Evolutionary conservation across 1,140 invertebrate genomes (phyloP), one percentile per base, ranked within the genome.

Genomic region (Drosophila pruinosa): DNA sequence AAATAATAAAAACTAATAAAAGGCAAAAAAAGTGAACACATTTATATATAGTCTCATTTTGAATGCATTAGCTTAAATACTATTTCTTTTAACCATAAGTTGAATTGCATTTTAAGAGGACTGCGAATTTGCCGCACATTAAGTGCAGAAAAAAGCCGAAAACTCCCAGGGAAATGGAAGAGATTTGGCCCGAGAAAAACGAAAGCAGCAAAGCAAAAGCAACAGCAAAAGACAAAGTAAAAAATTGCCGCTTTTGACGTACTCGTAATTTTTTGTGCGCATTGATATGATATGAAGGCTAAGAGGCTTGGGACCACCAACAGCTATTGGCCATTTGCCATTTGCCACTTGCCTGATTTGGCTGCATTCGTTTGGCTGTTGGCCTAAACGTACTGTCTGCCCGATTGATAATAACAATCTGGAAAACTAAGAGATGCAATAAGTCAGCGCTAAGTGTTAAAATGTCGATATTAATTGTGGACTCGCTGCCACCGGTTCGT

Each of bases 381-480:
- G 52, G 52, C 61, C 52, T 64, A 64, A 65, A 48, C 53, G 62
- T 39, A 36, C 26, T 64, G 36, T 34, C 52, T 75, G 75, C 62
- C 64, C 68, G 72, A 70, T 73, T 88, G 83, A 88, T 88, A 89
- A 82, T 75, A 88, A 72, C 83, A 82, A 82, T 88, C 78, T 63
- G 61, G 58, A 79, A 69, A 75, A 88, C 78, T 88, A 75, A 88
- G 72, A 82, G 85, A 80, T 74, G 85, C 77, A 85, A 89, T 89
- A 89, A 79, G 82, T 89, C 85, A 89, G 61, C 53, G 76, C 68
- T 80, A 89, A 89, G 85, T 89, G 85, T 89, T 89, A 89, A 89
- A 89, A 89, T 89, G 85, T 89, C 85, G 85, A 89, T 89, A 89
- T 89, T 89, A 89, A 89, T 89, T 89, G 85, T 76, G 78, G 79